phyloP scores from a whole-genome alignment of 1,140 invertebrate species.

The Zaprionus camerounensis region DNA sequence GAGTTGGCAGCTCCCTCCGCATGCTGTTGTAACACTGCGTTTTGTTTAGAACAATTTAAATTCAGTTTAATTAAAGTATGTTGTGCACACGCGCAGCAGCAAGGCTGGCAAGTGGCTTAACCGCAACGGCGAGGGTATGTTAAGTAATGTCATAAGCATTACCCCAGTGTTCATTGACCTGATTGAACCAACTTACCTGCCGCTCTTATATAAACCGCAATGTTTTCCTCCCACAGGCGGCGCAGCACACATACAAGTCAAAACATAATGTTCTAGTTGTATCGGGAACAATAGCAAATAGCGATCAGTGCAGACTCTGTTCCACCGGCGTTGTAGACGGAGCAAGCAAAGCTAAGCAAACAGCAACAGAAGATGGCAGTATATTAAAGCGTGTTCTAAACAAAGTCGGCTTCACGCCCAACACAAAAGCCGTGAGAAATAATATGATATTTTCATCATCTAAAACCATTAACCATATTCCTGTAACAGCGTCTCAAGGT shows the following conservation, averaged over 20 bases:
- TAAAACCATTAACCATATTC: neutral
- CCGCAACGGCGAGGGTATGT: conserved; percentile 39
- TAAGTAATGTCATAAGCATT: neutral
- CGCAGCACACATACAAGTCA: conserved; percentile 36
- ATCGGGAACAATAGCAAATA: neutral
- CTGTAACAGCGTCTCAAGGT: conserved; percentile 86
- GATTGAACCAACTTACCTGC: neutral
- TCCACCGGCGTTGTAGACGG: conserved; percentile 63
- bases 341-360: conserved; percentile 47
- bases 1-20: conserved; percentile 45
- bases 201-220: conserved; percentile 69
- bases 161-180: neutral
- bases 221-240: conserved; percentile 41
- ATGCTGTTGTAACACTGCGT: conserved; percentile 49
- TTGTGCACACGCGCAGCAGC: conserved; percentile 61
- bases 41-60: conserved; percentile 50
- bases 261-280: conserved; percentile 31
- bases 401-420: conserved; percentile 81
- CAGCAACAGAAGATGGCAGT: conserved; percentile 47
- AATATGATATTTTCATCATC: neutral
- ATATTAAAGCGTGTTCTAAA: conserved; percentile 76
- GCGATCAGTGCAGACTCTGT: conserved; percentile 47
- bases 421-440: conserved; percentile 69
- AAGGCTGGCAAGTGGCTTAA: conserved; percentile 40
- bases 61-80: conserved; percentile 47